Conservation (phyloP, 2,113 vertebrate species). For the Pteropus alecto region DNA sequence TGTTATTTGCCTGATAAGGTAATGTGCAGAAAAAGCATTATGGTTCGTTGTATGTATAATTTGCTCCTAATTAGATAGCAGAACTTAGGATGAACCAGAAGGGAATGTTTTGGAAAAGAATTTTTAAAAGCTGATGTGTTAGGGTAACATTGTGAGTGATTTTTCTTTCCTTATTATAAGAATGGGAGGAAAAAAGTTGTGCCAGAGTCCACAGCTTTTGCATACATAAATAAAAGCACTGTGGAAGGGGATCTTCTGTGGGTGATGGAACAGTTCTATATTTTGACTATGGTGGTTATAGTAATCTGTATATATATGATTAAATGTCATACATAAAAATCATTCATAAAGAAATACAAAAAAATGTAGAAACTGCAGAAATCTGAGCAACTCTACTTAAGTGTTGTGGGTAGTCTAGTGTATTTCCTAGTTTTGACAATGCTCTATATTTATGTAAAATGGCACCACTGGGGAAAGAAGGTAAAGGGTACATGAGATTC, state of each 20-base stretch:
- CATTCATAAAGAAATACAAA: neutral
- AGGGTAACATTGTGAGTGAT: neutral
- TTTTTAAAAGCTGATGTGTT: neutral
- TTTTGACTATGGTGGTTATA: neutral
- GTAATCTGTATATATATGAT: neutral
- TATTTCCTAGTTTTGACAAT: neutral
- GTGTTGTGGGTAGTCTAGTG: neutral
- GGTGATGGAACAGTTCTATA: neutral
- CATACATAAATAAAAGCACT: neutral
- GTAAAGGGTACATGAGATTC: neutral
- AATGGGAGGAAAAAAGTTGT: neutral
- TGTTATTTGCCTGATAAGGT: neutral
- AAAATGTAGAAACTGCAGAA: neutral
- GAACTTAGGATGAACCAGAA: neutral
- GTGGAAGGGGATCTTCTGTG: neutral
- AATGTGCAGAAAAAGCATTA: neutral
- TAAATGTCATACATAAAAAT: neutral
- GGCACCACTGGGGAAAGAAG: neutral
- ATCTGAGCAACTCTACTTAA: conserved; percentile 2
- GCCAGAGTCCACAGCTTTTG: neutral
- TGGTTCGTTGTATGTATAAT: neutral
- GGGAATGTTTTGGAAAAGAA: neutral
- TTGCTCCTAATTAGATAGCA: neutral
- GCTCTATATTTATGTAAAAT: neutral
- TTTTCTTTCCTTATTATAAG: neutral